Evolutionary conservation across 2,888 invertebrate species (phyloP), one percentile per base, ranked within the genome.

Genomic region (Cephus pulcher): DNA sequence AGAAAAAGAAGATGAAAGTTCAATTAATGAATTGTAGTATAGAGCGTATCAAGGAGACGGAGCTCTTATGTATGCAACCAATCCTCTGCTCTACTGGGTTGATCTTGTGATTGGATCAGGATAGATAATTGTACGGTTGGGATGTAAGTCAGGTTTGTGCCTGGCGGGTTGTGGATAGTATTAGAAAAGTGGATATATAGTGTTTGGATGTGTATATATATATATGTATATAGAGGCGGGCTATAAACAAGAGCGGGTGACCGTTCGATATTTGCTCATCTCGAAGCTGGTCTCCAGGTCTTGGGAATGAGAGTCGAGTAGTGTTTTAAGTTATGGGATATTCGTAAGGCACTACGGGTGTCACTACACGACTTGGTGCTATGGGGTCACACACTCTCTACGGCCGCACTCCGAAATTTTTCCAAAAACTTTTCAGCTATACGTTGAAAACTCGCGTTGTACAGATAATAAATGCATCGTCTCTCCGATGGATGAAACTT

Each of bases 301-400:
- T 76, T 79, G 76, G 74, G 74, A 76, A 76, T 37, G 74, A 74
- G 74, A 76, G 69, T 69, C 33, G 69, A 69, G 74, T 76, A 23
- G 34, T 74, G 68, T 78, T 12, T 78, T 11, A 70, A 76, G 75
- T 78, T 68, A 75, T 71, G 74, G 71, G 32, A 76, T 56, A 34
- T 79, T 76, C 76, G 78, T 75, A 77, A 81, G 77, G 78, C 82
- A 82, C 83, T 85, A 82, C 82, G 80, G 78, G 75, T 83, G 79
- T 85, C 76, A 80, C 86, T 86, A 86, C 83, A 84, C 83, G 83
- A 83, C 82, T 82, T 77, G 82, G 81, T 84, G 82, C 83, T 82
- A 85, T 82, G 79, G 79, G 80, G 84, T 76, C 79, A 79, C 79
- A 79, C 79, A 76, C 79, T 74, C 78, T 78, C 81, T 81, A 86